Conservation (phyloP, 2,113 vertebrate species). For the Trematomus loennbergii region DNA sequence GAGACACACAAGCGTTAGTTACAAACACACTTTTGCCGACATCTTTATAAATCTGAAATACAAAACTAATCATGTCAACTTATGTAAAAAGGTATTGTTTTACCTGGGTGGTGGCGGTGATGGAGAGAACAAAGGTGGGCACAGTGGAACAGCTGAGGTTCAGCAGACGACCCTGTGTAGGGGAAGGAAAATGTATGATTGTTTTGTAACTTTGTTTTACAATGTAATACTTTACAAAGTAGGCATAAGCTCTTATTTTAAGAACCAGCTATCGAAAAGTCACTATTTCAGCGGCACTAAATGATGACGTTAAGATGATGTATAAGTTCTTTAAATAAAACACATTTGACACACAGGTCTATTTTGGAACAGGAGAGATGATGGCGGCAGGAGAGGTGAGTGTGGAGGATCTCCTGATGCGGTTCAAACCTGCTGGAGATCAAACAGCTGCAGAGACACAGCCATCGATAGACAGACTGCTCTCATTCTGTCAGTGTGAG, state of each 20-base stretch:
- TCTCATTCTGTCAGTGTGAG: slow-evolving; percentile 63
- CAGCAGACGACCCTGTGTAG: slow-evolving; percentile 89
- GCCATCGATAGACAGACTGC: slow-evolving; percentile 18
- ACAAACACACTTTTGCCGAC: not conserved
- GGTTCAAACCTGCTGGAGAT: slow-evolving; percentile 35
- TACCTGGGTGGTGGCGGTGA: slow-evolving; percentile 97
- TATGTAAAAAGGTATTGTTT: not conserved
- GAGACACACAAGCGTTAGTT: slow-evolving; percentile 25
- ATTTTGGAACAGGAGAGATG: not conserved
- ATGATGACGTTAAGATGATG: not conserved
- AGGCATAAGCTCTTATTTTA: not conserved
- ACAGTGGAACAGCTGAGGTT: slow-evolving; percentile 98
- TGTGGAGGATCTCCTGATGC: slow-evolving; percentile 15
- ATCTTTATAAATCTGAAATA: not conserved
- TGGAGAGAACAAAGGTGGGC: slow-evolving; percentile 96
- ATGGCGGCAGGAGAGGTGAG: slow-evolving; percentile 28
- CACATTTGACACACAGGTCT: not conserved
- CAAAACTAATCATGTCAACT: not conserved
- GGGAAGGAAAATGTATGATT: not conserved
- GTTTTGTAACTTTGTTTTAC: no score
- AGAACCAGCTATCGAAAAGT: not conserved
- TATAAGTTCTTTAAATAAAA: not conserved
- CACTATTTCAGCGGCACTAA: not conserved
- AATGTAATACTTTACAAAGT: no score
- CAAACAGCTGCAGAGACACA: slow-evolving; percentile 39